Percentiles rank a stretch among this genome's conserved stretches.
Evolutionary conservation across 2,113 vertebrate species (phyloP).

Genomic region (Machaerirhynchus nigripectus): DNA sequence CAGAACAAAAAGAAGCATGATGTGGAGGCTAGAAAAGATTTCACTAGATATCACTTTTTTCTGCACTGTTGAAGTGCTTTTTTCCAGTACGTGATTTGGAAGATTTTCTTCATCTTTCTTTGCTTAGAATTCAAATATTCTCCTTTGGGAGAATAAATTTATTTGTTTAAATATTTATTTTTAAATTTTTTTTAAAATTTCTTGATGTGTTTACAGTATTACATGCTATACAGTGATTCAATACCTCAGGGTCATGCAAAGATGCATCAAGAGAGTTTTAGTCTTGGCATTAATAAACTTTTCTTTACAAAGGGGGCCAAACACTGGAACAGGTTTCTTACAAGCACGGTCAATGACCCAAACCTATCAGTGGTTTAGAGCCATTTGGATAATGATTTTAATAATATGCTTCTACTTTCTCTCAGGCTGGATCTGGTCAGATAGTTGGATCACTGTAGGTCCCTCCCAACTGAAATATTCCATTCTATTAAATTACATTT

Average conservation of each 20-base stretch:
- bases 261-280: neutral
- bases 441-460: neutral
- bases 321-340: neutral
- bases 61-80: neutral
- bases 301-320: neutral
- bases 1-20: neutral
- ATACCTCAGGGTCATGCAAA: neutral
- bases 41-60: neutral
- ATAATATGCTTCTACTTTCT: neutral
- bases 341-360: fast-evolving
- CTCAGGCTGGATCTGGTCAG: neutral
- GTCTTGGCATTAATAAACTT: neutral
- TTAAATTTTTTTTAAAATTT: neutral
- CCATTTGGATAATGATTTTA: neutral
- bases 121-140: neutral
- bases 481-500: neutral
- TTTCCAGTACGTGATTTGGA: neutral
- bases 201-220: neutral
- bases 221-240: neutral
- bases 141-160: neutral
- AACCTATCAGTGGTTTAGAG: neutral
- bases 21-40: neutral
- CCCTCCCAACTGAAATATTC: fast-evolving
- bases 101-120: neutral
- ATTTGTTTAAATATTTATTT: neutral